Evolutionary conservation across 2,113 vertebrate species (phyloP).

Genomic region (Brachyhypopomus occidentalis): DNA sequence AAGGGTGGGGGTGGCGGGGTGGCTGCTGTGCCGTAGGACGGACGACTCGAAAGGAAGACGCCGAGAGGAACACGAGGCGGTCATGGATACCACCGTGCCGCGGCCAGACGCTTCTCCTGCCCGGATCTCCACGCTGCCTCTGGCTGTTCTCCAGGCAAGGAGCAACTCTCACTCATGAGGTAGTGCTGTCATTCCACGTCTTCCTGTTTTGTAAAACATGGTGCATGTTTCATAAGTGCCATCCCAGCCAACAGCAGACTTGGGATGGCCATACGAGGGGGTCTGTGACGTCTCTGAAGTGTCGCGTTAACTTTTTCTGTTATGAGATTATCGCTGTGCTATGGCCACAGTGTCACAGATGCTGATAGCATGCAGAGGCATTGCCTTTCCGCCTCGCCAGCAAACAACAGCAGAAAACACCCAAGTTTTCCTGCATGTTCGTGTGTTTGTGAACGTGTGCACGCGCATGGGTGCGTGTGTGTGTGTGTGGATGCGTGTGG

Average conservation of each 20-base stretch:
- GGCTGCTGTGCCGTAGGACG: conserved; percentile 18
- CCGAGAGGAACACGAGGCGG: conserved; percentile 70
- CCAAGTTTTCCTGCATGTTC: conserved; percentile 44
- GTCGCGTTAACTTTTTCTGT: background rate
- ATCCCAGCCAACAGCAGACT: background rate
- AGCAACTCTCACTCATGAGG: conserved; percentile 69
- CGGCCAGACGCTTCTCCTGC: conserved; percentile 65
- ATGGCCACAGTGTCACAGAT: conserved; percentile 9
- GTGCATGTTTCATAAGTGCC: background rate
- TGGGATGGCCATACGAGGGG: background rate
- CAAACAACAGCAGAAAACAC: conserved; percentile 31
- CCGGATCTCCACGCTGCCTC: conserved; percentile 69
- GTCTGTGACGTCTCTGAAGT: background rate
- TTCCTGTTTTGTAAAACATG: background rate
- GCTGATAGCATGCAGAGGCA: conserved; percentile 24
- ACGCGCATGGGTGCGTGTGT: background rate
- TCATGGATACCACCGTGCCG: conserved; percentile 70
- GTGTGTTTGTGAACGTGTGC: too few species aligned
- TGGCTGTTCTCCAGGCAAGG: conserved; percentile 65
- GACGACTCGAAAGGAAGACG: conserved; percentile 53
- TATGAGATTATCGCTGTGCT: background rate
- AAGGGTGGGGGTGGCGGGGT: conserved; percentile 3
- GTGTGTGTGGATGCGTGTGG: background rate
- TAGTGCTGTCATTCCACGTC: conserved; percentile 41
- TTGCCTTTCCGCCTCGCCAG: conserved; percentile 17